A percentile compares a stretch with the other conserved stretches of the same genome.
phyloP scores from a whole-genome alignment of 2,888 invertebrate species.

The Ennomos erosarius region DNA sequence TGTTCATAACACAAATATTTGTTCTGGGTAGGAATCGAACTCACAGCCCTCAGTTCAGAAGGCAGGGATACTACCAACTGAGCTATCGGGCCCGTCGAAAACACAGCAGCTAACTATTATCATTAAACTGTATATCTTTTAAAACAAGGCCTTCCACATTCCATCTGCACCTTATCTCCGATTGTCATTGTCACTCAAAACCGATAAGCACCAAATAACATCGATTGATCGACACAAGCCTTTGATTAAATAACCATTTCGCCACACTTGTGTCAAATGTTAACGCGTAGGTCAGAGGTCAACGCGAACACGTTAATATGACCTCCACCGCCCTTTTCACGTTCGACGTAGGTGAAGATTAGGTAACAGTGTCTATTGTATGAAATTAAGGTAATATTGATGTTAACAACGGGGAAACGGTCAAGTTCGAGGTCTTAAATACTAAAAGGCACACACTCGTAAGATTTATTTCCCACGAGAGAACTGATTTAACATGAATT shows the following conservation, averaged over 20 bases:
- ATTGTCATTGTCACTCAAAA: conserved; percentile 24
- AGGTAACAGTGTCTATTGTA: conserved; percentile 40
- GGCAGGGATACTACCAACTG: no score
- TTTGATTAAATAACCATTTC: conserved; percentile 28
- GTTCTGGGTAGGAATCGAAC: no score
- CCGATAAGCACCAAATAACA: conserved; percentile 23
- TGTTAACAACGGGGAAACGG: conserved; percentile 36
- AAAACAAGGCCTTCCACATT: background rate
- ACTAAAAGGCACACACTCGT: conserved; percentile 10
- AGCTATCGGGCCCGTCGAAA: no score
- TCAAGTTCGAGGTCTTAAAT: conserved; percentile 41
- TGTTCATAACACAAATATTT: no score
- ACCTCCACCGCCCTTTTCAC: conserved; percentile 47
- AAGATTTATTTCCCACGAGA: conserved; percentile 30
- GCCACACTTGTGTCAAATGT: conserved; percentile 29
- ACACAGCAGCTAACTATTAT: no score
- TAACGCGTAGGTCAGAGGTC: conserved; percentile 42
- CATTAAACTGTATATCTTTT: no score
- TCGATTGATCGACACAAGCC: conserved; percentile 27
- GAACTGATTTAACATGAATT: conserved; percentile 9
- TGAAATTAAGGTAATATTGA: conserved; percentile 57
- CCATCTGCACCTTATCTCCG: conserved; percentile 8
- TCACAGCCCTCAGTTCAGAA: no score
- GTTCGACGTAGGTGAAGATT: conserved; percentile 23
- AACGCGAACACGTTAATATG: conserved; percentile 39